Evolutionary conservation across 2,797 vertebrate genomes (phyloP).

Genomic region (Cyclura pinguis): DNA sequence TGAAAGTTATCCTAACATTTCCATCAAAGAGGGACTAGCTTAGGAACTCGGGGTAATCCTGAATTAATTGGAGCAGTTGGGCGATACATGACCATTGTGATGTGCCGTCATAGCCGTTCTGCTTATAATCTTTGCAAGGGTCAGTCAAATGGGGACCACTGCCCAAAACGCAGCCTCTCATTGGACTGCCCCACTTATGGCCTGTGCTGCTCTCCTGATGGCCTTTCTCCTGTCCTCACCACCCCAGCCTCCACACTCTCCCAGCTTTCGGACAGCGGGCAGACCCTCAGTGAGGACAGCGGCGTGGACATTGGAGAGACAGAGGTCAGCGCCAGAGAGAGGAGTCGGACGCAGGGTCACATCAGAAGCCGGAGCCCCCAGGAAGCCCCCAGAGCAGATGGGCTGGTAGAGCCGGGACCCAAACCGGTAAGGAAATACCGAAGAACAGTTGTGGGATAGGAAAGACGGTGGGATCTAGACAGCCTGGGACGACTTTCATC

Average conservation of each 20-base stretch:
- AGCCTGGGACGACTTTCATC: too few species aligned
- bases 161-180: background rate
- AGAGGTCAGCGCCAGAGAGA: slow-evolving; percentile 84
- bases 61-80: too few species aligned
- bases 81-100: too few species aligned
- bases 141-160: background rate
- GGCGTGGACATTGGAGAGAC: slow-evolving; percentile 93
- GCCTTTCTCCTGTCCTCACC: slow-evolving; percentile 47
- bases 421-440: slow-evolving; percentile 86
- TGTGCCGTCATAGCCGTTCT: too few species aligned
- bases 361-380: slow-evolving; percentile 82
- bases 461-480: too few species aligned
- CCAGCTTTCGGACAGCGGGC: slow-evolving; percentile 95
- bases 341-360: slow-evolving; percentile 78
- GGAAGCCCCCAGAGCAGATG: slow-evolving; percentile 78
- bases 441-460: background rate
- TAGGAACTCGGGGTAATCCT: too few species aligned
- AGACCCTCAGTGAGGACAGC: slow-evolving; percentile 97
- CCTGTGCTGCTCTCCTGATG: slow-evolving; percentile 36
- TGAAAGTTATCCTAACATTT: too few species aligned
- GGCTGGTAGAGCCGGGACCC: slow-evolving; percentile 74
- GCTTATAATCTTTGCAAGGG: too few species aligned
- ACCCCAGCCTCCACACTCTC: slow-evolving; percentile 89
- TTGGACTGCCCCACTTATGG: background rate
- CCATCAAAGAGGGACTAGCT: too few species aligned